These are phyloP conservation scores for Bombus ignitus DNA, from an alignment of 1,140 invertebrate species.

Conservation along the genomic window DNA sequence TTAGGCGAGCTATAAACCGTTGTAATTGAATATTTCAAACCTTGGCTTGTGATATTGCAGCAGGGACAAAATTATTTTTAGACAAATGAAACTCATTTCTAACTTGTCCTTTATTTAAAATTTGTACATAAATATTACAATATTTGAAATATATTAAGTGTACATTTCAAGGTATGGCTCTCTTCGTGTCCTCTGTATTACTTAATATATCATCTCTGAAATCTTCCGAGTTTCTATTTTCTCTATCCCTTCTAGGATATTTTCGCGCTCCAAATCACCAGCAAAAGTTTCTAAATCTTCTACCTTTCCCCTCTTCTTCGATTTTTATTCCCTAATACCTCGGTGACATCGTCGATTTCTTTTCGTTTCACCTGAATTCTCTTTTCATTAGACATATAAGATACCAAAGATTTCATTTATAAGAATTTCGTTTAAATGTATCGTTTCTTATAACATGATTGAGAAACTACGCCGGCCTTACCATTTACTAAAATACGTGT, in stretches of 20 bases:
- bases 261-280: not conserved
- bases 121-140: not conserved
- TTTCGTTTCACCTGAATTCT: not conserved
- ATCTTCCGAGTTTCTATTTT: not conserved
- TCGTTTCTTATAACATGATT: too few species aligned
- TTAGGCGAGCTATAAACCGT: not conserved
- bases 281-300: not conserved
- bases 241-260: not conserved
- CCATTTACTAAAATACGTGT: too few species aligned
- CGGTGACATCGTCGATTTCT: not conserved
- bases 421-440: too few species aligned
- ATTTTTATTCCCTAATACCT: conserved; percentile 18
- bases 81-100: not conserved
- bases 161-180: not conserved
- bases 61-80: not conserved
- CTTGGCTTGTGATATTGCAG: not conserved
- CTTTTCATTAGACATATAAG: not conserved
- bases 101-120: not conserved
- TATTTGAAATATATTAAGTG: not conserved
- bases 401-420: not conserved
- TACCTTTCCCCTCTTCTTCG: not conserved
- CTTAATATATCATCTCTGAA: not conserved
- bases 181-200: too few species aligned
- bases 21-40: not conserved
- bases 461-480: too few species aligned